Evolutionary conservation across 2,113 vertebrate species (phyloP).

Genomic region (Tichodroma muraria): DNA sequence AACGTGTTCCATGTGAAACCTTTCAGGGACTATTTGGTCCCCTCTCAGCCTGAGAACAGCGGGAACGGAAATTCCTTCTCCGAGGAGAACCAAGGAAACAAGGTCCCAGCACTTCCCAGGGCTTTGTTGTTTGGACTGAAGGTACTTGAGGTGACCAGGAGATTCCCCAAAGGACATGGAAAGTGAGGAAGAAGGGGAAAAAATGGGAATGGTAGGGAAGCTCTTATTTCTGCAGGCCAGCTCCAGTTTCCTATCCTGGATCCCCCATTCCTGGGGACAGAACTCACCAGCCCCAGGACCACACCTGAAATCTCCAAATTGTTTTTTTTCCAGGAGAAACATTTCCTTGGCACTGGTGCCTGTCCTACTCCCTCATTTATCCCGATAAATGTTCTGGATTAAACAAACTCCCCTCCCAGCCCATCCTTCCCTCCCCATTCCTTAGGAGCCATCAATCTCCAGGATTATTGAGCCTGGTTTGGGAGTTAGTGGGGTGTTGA

Average conservation of each 20-base stretch:
- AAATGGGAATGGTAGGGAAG: not conserved
- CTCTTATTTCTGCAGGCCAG: not conserved
- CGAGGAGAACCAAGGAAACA: not conserved
- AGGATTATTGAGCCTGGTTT: conserved; percentile 50
- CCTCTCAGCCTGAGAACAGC: not conserved
- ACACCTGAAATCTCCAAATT: not conserved
- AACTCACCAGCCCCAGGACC: not conserved
- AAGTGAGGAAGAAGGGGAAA: not conserved
- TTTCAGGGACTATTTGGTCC: not conserved
- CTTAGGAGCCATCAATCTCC: conserved; percentile 43
- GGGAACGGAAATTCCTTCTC: not conserved
- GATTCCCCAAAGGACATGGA: not conserved
- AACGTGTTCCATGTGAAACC: rapidly evolving
- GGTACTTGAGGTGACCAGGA: not conserved
- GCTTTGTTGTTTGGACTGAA: not conserved
- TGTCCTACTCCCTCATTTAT: conserved; percentile 3
- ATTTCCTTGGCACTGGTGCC: not conserved
- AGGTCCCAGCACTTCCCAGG: not conserved
- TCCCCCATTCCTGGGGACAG: not conserved
- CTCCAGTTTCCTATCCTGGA: not conserved
- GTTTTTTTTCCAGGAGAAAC: not conserved
- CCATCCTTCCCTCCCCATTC: not conserved
- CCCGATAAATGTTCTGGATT: not conserved
- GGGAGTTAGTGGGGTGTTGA: conserved; percentile 49
- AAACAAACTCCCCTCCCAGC: conserved; percentile 9